phyloP scores from a whole-genome alignment of 1,140 invertebrate genomes.

The Hermetia illucens region DNA sequence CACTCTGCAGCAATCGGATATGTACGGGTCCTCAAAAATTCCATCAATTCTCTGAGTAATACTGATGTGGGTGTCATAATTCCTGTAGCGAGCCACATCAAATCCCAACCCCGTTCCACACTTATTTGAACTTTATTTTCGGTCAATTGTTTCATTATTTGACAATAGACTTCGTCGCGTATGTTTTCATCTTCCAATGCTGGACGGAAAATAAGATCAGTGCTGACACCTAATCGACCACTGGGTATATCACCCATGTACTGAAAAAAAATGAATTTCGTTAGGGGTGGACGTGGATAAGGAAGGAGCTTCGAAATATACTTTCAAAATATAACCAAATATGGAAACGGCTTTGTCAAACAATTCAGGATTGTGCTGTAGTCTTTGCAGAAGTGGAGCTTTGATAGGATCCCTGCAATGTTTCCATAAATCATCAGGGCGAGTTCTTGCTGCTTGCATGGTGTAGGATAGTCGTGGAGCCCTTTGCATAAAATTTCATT shows the following conservation, averaged over 20 bases:
- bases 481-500: conserved; percentile 11
- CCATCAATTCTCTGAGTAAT: conserved; percentile 41
- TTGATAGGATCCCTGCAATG: conserved; percentile 74
- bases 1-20: conserved; percentile 72
- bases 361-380: conserved; percentile 59
- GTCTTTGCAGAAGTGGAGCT: conserved; percentile 71
- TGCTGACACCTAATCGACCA: conserved; percentile 47
- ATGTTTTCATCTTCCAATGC: conserved; percentile 64
- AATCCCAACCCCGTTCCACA: conserved; percentile 84
- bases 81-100: conserved; percentile 83
- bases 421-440: conserved; percentile 56
- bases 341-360: conserved; percentile 57
- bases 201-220: conserved; percentile 77
- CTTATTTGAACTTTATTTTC: conserved; percentile 68
- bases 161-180: conserved; percentile 85
- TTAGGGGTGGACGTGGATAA: neutral
- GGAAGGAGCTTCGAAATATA: conserved; percentile 2
- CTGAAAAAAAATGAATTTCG: conserved; percentile 6
- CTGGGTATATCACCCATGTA: conserved; percentile 90
- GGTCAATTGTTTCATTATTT: conserved; percentile 88
- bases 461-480: conserved; percentile 3
- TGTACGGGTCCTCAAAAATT: conserved; percentile 64
- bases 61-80: conserved; percentile 57
- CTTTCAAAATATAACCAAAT: conserved; percentile 71
- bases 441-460: conserved; percentile 2